Base-by-base conservation (phyloP, 2,888 invertebrate species). In the Eupithecia subfuscata region DNA sequence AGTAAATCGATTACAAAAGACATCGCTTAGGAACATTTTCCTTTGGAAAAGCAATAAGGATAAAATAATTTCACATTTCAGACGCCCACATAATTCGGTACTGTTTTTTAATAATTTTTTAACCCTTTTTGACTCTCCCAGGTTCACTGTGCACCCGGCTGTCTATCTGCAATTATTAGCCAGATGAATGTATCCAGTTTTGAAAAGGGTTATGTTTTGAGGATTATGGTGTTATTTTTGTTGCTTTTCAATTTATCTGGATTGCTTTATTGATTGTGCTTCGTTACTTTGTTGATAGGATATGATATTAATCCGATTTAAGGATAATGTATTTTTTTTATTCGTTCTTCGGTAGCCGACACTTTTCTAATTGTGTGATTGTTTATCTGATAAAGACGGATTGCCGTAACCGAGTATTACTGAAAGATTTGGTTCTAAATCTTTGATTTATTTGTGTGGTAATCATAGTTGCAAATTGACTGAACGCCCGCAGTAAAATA, bases 21-120 rank as follows among this genome's bases (percentile, higher is more conserved):
- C 43, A 40, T 16, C 16, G 18, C 16, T n/a, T n/a, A 6, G 11
- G 1, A 40, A n/a, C 65, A 65, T 37, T 68, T 14, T 68, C 37
- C 67, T 43, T 68, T 22, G 22, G 40, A 37, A 37, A 68, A 87
- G 87, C 90, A 90, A 92, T 91, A 91, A 92, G 85, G 84, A 83
- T 37, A 89, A 90, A 91, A 89, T 88, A 88, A 86, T 89, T 90
- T 88, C 85, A 87, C 86, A 86, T 87, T 87, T 87, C 83, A 79
- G 80, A 80, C 82, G 82, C 83, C 84, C 81, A 81, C 70, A 81
- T 86, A 87, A 87, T 86, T 84, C 84, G 80, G 83, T 84, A 69
- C 81, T 78, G 81, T 78, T 82, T 81, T 77, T 80, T 84, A 83
- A 11, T 16, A 43, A 22, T 65, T 45, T 75, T 69, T 73, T 60